Conservation (phyloP, 2,888 invertebrate species). For the Criorhina ranunculi region DNA sequence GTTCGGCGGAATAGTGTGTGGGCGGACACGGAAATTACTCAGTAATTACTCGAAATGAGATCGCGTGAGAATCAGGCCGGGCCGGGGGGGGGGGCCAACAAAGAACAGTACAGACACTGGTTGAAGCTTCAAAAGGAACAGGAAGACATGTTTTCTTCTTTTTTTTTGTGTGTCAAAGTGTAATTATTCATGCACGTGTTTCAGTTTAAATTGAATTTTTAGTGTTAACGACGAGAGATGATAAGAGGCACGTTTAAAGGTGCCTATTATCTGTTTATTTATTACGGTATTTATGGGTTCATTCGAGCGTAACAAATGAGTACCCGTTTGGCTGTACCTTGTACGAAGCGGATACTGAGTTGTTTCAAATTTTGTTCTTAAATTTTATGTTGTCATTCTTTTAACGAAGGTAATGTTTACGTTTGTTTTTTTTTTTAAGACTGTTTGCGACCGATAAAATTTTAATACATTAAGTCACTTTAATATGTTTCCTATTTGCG, state of each 20-base stretch:
- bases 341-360: background rate
- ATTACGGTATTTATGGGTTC: conserved; percentile 26
- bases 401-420: background rate
- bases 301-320: conserved; percentile 9
- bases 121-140: background rate
- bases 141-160: no score
- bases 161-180: conserved; percentile 32
- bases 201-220: conserved; percentile 22
- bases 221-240: background rate
- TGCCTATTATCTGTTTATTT: conserved; percentile 13
- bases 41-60: conserved; percentile 44
- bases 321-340: background rate
- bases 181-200: conserved; percentile 55
- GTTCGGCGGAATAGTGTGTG: background rate
- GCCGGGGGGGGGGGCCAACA: no score
- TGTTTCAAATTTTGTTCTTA: background rate
- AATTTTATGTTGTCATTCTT: background rate
- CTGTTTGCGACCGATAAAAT: no score
- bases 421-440: background rate
- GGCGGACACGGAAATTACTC: conserved; percentile 49
- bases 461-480: no score
- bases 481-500: no score
- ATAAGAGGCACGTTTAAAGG: conserved; percentile 9
- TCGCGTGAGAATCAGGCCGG: conserved; percentile 47
- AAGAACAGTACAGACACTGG: background rate